phyloP scores from a whole-genome alignment of 2,797 vertebrate species.

The Furcifer pardalis region DNA sequence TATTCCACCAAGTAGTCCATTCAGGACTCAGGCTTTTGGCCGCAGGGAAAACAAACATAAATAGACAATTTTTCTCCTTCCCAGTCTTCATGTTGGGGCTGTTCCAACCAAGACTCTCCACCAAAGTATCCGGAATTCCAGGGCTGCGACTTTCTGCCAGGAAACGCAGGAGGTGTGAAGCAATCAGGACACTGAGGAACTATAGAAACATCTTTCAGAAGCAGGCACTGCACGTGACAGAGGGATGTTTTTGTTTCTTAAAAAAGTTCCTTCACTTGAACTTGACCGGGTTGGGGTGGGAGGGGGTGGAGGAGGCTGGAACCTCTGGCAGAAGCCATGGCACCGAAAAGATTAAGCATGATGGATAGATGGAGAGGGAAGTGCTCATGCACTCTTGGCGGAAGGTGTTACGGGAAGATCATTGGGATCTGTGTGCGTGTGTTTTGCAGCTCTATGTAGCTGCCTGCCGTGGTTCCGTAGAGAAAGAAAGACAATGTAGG shows the following conservation, averaged over 20 bases:
- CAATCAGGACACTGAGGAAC: background rate
- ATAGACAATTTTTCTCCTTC: background rate
- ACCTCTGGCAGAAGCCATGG: background rate
- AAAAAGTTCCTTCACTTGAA: background rate
- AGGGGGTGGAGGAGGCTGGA: background rate
- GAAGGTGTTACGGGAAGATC: background rate
- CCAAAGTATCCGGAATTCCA: background rate
- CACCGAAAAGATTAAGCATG: background rate
- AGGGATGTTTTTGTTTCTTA: background rate
- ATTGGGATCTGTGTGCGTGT: background rate
- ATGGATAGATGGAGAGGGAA: background rate
- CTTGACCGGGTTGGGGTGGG: too few species aligned
- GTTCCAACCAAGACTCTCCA: background rate
- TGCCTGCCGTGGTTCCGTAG: background rate
- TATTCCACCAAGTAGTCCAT: background rate
- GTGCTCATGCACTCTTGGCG: too few species aligned
- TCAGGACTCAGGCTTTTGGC: background rate
- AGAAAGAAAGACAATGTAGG: background rate
- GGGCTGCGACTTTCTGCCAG: background rate
- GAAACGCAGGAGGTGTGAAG: constrained; percentile 9
- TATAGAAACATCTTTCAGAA: too few species aligned
- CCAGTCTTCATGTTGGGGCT: background rate
- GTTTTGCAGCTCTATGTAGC: background rate
- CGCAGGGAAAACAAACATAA: background rate
- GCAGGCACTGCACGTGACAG: background rate